A percentile compares a stretch with the other conserved stretches of the same genome.
Conservation (phyloP, 2,113 vertebrate species). For the Hydropotes inermis region DNA sequence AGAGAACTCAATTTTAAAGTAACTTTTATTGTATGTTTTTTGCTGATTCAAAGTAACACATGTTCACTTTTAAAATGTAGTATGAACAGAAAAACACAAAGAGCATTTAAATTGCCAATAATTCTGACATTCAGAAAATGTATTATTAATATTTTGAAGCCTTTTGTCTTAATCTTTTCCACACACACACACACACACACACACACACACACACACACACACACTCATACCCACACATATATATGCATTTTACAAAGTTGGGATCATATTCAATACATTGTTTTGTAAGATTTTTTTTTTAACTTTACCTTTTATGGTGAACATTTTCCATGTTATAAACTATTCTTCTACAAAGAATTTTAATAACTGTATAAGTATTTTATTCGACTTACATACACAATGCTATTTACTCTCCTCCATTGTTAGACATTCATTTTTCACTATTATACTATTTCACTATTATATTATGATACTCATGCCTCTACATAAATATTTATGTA, state of each 20-base stretch:
- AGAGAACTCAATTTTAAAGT: slow-evolving; percentile 37
- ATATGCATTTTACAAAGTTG: not conserved
- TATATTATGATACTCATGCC: not conserved
- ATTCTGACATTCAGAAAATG: slow-evolving; percentile 20
- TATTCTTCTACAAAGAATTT: slow-evolving; percentile 11
- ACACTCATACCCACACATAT: not conserved
- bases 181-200: not conserved
- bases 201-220: not conserved
- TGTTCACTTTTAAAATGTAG: slow-evolving; percentile 45
- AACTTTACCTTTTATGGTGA: not conserved
- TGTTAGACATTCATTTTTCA: slow-evolving; percentile 8
- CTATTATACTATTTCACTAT: not conserved
- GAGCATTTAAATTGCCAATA: slow-evolving; percentile 31
- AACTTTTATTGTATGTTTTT: slow-evolving; percentile 44
- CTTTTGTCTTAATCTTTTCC: not conserved
- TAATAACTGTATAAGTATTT: not conserved
- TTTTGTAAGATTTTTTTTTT: not conserved
- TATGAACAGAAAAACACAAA: slow-evolving; percentile 34
- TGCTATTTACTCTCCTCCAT: not conserved
- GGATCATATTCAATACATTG: not conserved
- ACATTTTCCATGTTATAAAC: not conserved
- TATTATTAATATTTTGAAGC: not conserved
- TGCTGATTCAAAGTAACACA: slow-evolving; percentile 41
- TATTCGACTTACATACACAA: not conserved
- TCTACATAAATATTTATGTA: not conserved